phyloP scores from a whole-genome alignment of 1,140 invertebrate genomes.

The Gryllus bimaculatus region DNA sequence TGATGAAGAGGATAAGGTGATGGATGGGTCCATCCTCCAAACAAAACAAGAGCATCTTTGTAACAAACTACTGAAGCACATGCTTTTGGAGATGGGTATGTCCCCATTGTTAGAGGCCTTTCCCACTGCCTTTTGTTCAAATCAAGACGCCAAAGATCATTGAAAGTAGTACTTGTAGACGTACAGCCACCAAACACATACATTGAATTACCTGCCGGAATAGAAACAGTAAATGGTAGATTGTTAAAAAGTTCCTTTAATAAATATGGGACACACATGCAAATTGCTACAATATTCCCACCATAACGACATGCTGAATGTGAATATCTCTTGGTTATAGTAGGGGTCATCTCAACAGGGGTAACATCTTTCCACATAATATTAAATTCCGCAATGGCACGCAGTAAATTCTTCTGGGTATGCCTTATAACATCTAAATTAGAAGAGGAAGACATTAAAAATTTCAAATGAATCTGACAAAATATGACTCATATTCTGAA shows the following conservation, averaged over 20 bases:
- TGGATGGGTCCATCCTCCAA: conserved; percentile 94
- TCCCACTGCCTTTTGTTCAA: conserved; percentile 75
- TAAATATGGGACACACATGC: not conserved
- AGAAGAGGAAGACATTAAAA: conserved; percentile 11
- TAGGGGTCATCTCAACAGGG: conserved; percentile 44
- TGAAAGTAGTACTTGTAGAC: conserved; percentile 89
- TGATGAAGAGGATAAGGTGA: conserved; percentile 84
- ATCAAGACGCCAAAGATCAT: conserved; percentile 93
- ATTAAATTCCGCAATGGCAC: conserved; percentile 55
- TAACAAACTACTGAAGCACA: conserved; percentile 84
- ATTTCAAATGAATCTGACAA: not conserved
- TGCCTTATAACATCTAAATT: conserved; percentile 62
- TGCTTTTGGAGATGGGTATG: conserved; percentile 92
- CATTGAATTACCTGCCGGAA: conserved; percentile 58
- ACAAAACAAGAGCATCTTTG: conserved; percentile 74
- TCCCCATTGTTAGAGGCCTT: conserved; percentile 68
- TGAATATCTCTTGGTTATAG: conserved; percentile 81
- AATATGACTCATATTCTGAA: not conserved
- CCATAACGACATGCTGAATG: conserved; percentile 76
- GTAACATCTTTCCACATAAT: conserved; percentile 54
- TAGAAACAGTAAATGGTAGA: conserved; percentile 9
- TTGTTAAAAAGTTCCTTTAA: conserved; percentile 20
- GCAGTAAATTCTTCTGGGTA: conserved; percentile 53
- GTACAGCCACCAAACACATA: conserved; percentile 95
- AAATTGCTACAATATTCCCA: conserved; percentile 21